phyloP scores from a whole-genome alignment of 2,797 vertebrate species.

The Mastacembelus armatus region DNA sequence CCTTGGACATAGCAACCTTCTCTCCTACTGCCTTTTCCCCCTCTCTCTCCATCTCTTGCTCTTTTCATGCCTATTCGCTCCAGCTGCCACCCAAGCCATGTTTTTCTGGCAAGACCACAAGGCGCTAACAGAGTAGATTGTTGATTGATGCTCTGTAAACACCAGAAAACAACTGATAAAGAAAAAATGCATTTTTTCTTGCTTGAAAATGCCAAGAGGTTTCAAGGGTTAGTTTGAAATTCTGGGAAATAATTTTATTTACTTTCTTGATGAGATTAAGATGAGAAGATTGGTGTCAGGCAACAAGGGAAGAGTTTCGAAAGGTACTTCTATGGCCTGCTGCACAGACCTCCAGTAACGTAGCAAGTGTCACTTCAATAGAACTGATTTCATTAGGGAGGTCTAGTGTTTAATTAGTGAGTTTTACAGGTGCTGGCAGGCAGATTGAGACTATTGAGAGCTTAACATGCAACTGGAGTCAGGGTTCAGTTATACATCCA shows the following conservation, averaged over 20 bases:
- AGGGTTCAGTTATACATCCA: slow-evolving; percentile 42
- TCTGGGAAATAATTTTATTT: slow-evolving; percentile 3
- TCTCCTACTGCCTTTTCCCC: slow-evolving; percentile 55
- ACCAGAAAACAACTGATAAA: slow-evolving; percentile 83
- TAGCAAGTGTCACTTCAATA: neutral
- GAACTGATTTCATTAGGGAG: no score
- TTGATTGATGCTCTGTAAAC: slow-evolving; percentile 85
- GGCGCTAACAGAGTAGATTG: slow-evolving; percentile 82
- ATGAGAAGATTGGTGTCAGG: neutral
- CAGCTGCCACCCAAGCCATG: slow-evolving; percentile 38
- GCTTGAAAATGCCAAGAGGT: slow-evolving; percentile 3
- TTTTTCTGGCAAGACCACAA: slow-evolving; percentile 87
- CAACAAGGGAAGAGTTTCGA: neutral
- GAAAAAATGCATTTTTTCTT: slow-evolving; percentile 32
- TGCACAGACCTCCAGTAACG: neutral
- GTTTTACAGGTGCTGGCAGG: no score
- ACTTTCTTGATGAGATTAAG: neutral
- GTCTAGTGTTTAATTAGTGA: neutral
- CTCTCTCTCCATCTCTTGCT: slow-evolving; percentile 21
- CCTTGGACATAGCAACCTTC: slow-evolving; percentile 58
- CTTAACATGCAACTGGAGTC: slow-evolving; percentile 14
- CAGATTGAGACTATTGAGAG: neutral
- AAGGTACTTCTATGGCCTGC: neutral
- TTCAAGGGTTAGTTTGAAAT: neutral
- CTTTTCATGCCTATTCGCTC: slow-evolving; percentile 57